phyloP scores from a whole-genome alignment of 2,113 vertebrate genomes.

The Willisornis vidua region DNA sequence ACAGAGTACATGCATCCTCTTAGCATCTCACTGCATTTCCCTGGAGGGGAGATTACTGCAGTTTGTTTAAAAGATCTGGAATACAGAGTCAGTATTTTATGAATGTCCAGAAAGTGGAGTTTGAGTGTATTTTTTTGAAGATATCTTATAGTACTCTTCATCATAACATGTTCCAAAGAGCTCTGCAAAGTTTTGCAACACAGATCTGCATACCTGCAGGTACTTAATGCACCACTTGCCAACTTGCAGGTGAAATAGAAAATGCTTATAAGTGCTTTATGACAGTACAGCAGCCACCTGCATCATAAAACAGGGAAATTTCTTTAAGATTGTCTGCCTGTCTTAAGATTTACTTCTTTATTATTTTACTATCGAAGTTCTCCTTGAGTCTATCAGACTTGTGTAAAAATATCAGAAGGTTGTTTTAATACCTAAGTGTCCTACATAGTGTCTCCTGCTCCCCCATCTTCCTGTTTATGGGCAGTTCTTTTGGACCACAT shows the following conservation, averaged over 20 bases:
- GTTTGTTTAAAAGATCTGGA: background rate
- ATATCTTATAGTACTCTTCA: background rate
- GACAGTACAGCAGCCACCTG: background rate
- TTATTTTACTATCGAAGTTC: background rate
- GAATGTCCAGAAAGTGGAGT: background rate
- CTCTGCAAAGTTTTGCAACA: background rate
- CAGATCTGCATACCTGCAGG: background rate
- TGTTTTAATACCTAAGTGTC: background rate
- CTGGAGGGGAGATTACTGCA: background rate
- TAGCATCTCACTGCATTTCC: background rate
- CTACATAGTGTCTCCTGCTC: background rate
- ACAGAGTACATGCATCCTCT: background rate
- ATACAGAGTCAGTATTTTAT: background rate
- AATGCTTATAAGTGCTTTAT: background rate
- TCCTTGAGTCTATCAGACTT: rapidly evolving
- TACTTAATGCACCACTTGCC: background rate
- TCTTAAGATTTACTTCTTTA: background rate
- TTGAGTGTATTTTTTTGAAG: background rate
- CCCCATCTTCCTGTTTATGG: background rate
- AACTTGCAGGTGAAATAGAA: background rate
- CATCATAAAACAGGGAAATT: background rate
- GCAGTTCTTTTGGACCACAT: background rate
- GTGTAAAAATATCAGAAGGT: background rate
- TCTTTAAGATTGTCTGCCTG: background rate
- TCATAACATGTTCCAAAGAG: background rate